These are phyloP conservation scores for Eurois occulta DNA, from an alignment of 2,888 invertebrate species.

Conservation along the genomic window DNA sequence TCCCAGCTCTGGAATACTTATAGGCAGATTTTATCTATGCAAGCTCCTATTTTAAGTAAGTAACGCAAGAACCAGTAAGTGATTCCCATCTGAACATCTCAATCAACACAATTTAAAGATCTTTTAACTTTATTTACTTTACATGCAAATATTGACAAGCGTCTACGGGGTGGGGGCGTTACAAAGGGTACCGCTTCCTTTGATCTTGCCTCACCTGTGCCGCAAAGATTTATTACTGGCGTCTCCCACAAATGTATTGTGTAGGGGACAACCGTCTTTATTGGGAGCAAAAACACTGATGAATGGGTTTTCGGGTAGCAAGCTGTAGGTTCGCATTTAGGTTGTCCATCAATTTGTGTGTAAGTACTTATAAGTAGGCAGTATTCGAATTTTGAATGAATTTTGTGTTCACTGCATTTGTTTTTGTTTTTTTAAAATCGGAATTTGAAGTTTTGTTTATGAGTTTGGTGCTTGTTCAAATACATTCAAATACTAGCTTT, in stretches of 20 bases:
- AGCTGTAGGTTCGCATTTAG: slow-evolving; percentile 25
- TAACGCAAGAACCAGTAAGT: slow-evolving; percentile 20
- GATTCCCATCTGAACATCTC: slow-evolving; percentile 49
- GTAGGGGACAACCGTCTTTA: slow-evolving; percentile 60
- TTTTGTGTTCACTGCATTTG: slow-evolving; percentile 9
- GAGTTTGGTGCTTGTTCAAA: not conserved
- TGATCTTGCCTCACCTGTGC: slow-evolving; percentile 83
- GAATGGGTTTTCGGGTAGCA: slow-evolving; percentile 59
- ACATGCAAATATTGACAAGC: slow-evolving; percentile 82
- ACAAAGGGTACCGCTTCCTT: slow-evolving; percentile 82
- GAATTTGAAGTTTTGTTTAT: not conserved
- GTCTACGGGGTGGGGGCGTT: slow-evolving; percentile 61
- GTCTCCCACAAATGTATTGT: slow-evolving; percentile 60
- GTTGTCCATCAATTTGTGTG: slow-evolving; percentile 33
- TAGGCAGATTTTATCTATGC: not conserved
- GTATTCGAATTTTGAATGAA: slow-evolving; percentile 1
- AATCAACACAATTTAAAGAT: slow-evolving; percentile 72
- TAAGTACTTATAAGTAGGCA: not conserved
- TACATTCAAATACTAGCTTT: no score
- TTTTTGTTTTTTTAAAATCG: slow-evolving; percentile 6
- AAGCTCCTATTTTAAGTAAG: no score
- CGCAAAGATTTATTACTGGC: slow-evolving; percentile 55
- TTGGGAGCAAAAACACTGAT: slow-evolving; percentile 68
- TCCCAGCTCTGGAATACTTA: not conserved
- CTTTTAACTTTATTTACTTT: slow-evolving; percentile 75